Conservation (phyloP, 2,113 vertebrate species). For the Gambusia affinis region DNA sequence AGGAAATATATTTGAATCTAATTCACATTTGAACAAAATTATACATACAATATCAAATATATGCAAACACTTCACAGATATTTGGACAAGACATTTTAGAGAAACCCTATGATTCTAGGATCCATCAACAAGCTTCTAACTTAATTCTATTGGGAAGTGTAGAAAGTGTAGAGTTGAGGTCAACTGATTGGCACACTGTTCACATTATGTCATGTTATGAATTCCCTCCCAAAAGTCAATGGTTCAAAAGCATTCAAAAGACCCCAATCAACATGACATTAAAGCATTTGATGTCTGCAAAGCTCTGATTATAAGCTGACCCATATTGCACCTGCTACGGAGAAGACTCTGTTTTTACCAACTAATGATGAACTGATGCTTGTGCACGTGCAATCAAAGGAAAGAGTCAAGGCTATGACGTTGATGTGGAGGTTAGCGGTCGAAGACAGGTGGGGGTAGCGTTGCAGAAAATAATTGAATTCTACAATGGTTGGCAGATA, state of each 20-base stretch:
- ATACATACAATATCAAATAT: background rate
- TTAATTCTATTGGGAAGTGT: background rate
- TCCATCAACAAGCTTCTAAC: too few species aligned
- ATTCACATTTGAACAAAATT: background rate
- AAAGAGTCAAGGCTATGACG: conserved; percentile 32
- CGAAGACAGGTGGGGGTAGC: conserved; percentile 68
- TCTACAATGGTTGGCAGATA: conserved; percentile 84
- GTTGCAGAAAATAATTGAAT: conserved; percentile 82
- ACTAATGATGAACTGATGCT: conserved; percentile 52
- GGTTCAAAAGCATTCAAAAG: background rate
- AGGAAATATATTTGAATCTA: background rate
- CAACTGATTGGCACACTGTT: background rate
- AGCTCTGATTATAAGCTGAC: background rate
- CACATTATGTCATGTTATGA: too few species aligned
- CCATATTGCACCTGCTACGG: background rate
- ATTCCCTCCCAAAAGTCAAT: too few species aligned
- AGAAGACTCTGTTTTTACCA: conserved; percentile 52
- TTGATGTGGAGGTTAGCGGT: conserved; percentile 55
- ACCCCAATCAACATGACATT: background rate
- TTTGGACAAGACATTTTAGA: background rate
- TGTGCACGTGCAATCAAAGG: conserved; percentile 30
- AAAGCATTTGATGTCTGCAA: background rate
- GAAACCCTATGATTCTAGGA: background rate
- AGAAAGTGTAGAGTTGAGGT: background rate
- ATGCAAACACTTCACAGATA: background rate